Base-by-base conservation (phyloP, 1,140 invertebrate genomes). In the Meteorus sp. region DNA sequence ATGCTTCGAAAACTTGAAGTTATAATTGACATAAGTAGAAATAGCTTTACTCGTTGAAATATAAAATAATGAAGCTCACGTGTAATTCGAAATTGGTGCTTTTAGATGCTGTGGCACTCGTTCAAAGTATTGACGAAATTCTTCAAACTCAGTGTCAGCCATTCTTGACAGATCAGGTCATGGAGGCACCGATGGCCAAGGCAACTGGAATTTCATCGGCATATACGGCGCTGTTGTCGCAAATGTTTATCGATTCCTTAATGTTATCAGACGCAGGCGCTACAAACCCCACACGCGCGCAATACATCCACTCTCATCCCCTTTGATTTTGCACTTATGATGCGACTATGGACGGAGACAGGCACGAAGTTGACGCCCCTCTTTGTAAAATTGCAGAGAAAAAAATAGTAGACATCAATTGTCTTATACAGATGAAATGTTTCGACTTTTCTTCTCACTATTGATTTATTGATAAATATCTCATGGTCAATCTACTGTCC, bases 101-200 rank as follows among this genome's bases (percentile, higher is more conserved):
- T 88, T 91, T 45, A 89, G 86, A 68, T 90, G 88, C 71, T 90
- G 89, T 43, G 87, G 88, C 72, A 91, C 79, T 78, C 86, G 85
- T 64, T 92, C 91, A 80, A 94, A 94, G 74, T 88, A 89, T 64
- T 89, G 86, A 62, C 89, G 88, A 81, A 95, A 94, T 85, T 94
- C 90, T 79, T 95, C 92, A 82, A 93, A 95, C 78, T 95, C 92
- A 70, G 85, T 89, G 83, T 95, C 92, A 65, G 91, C 92, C 92
- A 94, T 94, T 79, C 65, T 70, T 51, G 58, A 52, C 48, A 45
- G 54, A 43, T 64, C 59, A 59, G 48, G 50, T 62, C 63, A 48
- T 65, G 63, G 67, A 63, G 62, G 61, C 64, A 64, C 63, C 68
- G 67, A 64, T 61, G 57, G 65, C 62, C 43, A 53, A 55, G 45